A percentile compares a stretch with the other conserved stretches of the same genome.
Evolutionary conservation across 2,797 vertebrate genomes (phyloP).

Genomic region (Pipistrellus nathusii): DNA sequence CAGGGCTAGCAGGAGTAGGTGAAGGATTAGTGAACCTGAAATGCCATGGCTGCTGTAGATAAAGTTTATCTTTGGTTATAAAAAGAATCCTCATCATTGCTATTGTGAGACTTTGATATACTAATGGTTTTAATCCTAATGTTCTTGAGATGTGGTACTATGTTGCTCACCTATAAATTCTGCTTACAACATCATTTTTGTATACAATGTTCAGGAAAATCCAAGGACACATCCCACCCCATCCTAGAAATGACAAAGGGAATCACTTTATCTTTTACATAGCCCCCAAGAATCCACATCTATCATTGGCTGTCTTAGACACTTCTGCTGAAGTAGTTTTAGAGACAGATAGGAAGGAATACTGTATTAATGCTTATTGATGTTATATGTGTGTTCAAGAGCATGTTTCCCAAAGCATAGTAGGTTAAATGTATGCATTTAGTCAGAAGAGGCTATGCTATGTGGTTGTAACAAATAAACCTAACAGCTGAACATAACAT

Average conservation of each 20-base stretch:
- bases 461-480: background rate
- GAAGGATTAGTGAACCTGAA: slow-evolving; percentile 25
- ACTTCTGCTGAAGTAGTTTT: background rate
- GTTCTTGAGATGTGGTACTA: background rate
- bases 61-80: slow-evolving; percentile 47
- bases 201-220: background rate
- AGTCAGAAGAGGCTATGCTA: background rate
- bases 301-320: background rate
- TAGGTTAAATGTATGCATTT: background rate
- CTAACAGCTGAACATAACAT: background rate
- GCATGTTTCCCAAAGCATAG: background rate
- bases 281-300: background rate
- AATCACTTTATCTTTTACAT: background rate
- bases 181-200: background rate
- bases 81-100: background rate
- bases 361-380: background rate
- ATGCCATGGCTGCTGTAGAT: background rate
- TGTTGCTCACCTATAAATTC: background rate
- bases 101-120: background rate
- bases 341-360: background rate
- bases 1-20: background rate
- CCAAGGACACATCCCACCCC: background rate
- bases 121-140: background rate
- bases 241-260: background rate
- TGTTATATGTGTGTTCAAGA: background rate